Evolutionary conservation across 2,888 invertebrate genomes (phyloP).

Genomic region (Meta bourneti): DNA sequence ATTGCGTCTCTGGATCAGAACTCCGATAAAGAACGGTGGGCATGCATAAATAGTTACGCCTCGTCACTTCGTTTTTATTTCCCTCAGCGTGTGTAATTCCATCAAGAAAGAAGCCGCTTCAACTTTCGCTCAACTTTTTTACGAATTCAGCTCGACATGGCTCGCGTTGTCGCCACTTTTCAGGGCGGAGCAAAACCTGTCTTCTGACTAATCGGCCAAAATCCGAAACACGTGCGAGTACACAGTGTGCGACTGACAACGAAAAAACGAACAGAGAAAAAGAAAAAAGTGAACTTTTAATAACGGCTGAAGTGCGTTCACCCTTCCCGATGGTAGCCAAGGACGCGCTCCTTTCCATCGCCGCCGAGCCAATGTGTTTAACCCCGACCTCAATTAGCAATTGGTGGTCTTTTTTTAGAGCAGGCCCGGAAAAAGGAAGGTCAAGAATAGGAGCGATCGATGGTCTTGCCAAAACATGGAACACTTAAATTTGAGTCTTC

Average conservation of each 20-base stretch:
- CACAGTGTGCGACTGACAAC: too few relatives aligned
- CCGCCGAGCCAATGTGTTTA: constrained; percentile 1
- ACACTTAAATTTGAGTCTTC: too few relatives aligned
- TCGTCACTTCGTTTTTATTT: too few relatives aligned
- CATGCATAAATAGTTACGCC: too few relatives aligned
- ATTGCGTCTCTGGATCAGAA: too few relatives aligned
- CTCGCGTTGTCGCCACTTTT: neutral
- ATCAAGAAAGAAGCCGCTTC: neutral
- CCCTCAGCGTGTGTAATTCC: neutral
- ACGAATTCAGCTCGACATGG: neutral
- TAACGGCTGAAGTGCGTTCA: constrained; percentile 54
- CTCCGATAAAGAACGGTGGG: too few relatives aligned
- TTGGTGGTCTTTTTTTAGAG: constrained; percentile 1
- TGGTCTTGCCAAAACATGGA: neutral
- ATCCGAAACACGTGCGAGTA: constrained; percentile 13
- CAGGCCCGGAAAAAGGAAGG: constrained; percentile 55
- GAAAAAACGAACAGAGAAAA: too few relatives aligned
- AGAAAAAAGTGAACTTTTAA: constrained; percentile 4
- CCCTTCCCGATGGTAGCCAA: constrained; percentile 45
- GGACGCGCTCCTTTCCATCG: neutral
- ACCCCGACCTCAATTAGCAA: constrained; percentile 57
- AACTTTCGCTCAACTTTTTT: neutral
- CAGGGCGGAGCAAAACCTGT: constrained; percentile 44
- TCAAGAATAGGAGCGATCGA: constrained; percentile 34
- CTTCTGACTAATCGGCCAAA: constrained; percentile 17